Base-by-base conservation (phyloP, 1,140 invertebrate species). In the Cheumatopsyche charites region DNA sequence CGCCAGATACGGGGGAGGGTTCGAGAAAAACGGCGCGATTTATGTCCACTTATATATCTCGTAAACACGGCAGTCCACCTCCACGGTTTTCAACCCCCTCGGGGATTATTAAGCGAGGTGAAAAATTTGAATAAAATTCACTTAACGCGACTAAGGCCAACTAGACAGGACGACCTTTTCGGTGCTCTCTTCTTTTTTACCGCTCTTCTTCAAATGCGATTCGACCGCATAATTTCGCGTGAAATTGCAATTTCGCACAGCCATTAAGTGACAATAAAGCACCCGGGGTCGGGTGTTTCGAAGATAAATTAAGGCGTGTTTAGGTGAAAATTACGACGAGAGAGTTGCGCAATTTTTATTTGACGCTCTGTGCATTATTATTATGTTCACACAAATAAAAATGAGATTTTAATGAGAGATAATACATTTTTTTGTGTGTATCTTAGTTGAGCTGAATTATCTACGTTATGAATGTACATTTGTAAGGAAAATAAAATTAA, bases 101-200 rank as follows among this genome's bases (percentile, higher is more conserved):
- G 36, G 45, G 72, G 67, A 73, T 73, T 73, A 73, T 70, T 73
- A 73, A 55, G 67, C 42, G 52, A 70, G 67, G 72, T 73, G 72
- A 73, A 73, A 73, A 73, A 73, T 73, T 73, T 70, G 67, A 73
- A 70, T 70, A 73, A 73, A 73, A 73, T 73, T 73, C 72, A 73
- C 55, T 73, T 70, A 67, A 29, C 67, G 62, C 67, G 21, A 1
- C 67, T 23, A 23, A n/a, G 42, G 26, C 55, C 15, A 21, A 52
- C n/a, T 17, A n/a, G n/a, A n/a, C n/a, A n/a, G n/a, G n/a, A 15
- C 47, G 21, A 52, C 21, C 15, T 15, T 21, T 52, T 52, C 15
- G 47, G n/a, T 6, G 15, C 21, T 15, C 21, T 52, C 13, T 17
- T 52, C n/a, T 52, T 36, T 15, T 12, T 7, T 12, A 21, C 47